These are phyloP conservation scores for Clarias laeviceps DNA, from an alignment of 2,797 vertebrate genomes.

Conservation along the genomic window DNA sequence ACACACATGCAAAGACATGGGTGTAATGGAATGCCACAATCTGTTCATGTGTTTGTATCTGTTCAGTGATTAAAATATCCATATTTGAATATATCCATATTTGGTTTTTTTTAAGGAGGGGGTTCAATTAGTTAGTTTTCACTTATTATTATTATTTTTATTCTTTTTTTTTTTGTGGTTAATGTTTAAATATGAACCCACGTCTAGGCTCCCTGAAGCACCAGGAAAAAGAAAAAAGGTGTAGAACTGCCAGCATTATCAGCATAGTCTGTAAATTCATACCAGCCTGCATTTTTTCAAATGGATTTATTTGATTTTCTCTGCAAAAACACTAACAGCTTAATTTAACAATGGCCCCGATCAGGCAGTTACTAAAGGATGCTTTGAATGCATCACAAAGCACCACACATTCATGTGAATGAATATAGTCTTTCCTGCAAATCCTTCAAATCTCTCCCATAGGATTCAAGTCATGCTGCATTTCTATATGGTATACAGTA, in stretches of 20 bases:
- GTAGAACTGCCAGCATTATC: neutral
- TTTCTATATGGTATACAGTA: no score
- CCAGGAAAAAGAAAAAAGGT: neutral
- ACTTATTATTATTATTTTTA: neutral
- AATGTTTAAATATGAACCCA: neutral
- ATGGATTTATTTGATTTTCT: neutral
- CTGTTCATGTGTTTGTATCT: neutral
- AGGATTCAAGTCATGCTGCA: no score
- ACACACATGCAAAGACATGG: neutral
- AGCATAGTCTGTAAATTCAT: neutral
- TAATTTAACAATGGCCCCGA: neutral
- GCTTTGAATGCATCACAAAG: neutral
- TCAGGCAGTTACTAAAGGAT: neutral
- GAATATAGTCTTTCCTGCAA: neutral
- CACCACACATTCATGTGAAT: neutral
- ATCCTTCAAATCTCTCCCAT: no score
- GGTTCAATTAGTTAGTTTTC: no score
- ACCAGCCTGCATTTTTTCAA: neutral
- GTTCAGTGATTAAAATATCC: neutral
- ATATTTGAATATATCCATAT: neutral
- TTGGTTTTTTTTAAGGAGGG: neutral
- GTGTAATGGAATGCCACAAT: neutral
- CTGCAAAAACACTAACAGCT: neutral
- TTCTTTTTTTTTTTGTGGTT: neutral
- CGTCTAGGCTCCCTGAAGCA: neutral